Evolutionary conservation across 2,797 vertebrate genomes (phyloP).

Genomic region (Pangasius krempfi): DNA sequence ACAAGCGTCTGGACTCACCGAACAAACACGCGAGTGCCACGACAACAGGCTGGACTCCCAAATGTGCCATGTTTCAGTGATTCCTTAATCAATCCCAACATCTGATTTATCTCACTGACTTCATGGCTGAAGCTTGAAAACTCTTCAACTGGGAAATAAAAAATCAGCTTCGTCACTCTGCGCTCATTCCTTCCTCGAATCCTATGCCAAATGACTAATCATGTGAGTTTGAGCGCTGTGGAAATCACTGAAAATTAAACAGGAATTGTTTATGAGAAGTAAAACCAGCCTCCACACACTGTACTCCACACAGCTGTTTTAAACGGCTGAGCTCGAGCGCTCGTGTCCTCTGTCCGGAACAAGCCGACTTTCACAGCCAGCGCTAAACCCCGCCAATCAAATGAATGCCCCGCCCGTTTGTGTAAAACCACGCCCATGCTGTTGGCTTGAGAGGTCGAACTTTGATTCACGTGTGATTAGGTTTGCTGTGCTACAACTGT

Average conservation of each 20-base stretch:
- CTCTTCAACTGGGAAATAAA: background rate
- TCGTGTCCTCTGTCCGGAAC: background rate
- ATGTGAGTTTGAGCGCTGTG: conserved; percentile 69
- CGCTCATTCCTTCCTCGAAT: conserved; percentile 28
- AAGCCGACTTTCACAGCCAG: background rate
- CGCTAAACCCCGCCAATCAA: background rate
- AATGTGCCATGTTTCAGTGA: conserved; percentile 47
- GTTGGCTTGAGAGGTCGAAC: background rate
- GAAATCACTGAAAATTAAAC: conserved; percentile 46
- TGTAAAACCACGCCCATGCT: background rate
- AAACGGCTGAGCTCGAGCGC: background rate
- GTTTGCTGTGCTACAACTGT: background rate
- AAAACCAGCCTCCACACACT: background rate
- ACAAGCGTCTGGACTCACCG: conserved; percentile 63
- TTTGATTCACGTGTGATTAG: background rate
- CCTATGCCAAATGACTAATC: conserved; percentile 74
- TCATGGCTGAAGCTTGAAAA: conserved; percentile 19
- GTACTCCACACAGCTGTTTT: background rate
- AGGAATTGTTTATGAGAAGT: conserved; percentile 11
- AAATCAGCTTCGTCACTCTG: conserved; percentile 33
- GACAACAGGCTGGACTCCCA: conserved; percentile 58
- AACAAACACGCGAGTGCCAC: conserved; percentile 65
- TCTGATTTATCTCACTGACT: conserved; percentile 54
- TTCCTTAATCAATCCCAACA: conserved; percentile 39
- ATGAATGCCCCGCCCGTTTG: background rate